Evolutionary conservation across 2,888 invertebrate genomes (phyloP), one percentile per base, ranked within the genome.

Genomic region (Emmelina monodactyla): DNA sequence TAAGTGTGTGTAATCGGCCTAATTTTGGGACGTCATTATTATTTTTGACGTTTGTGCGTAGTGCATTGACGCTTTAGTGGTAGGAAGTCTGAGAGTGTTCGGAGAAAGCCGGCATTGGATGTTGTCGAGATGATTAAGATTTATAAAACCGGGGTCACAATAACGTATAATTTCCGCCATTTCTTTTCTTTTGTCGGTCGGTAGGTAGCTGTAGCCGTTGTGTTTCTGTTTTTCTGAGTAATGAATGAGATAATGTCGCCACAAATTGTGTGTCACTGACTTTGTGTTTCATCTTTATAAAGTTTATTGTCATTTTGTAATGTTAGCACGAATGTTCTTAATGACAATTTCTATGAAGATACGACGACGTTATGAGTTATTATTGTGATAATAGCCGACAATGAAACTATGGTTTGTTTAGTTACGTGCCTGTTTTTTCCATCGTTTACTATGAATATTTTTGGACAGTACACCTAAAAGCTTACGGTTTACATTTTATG

Each of bases 151-250:
- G 11, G n/a, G 25, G 25, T 25, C 25, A 25, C 25, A 25, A 25
- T 25, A 25, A 11, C 25, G 13, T 12, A 12, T 29, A 11, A 14
- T 55, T 57, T 67, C 67, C 62, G 72, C 71, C 68, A 70, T 70
- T 25, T 29, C 28, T 55, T 47, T 47, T 58, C 56, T 55, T 64
- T 68, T 67, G 71, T 66, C 66, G 68, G 70, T 60, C 55, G 55
- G 52, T 55, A 57, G 58, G 53, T 51, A 48, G n/a, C 25, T 25
- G 25, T 25, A 9, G 11, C 25, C n/a, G 56, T 52, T 41, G 43
- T 38, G 45, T 49, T 55, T 57, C 51, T 55, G 60, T 56, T 64
- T 58, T 72, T 72, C 70, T 62, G 39, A 57, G 71, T 71, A 73
- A 72, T 67, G 68, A 72, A 65, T 58, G 58, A 60, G 67, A 64